Conservation (phyloP, 2,888 invertebrate species). For the Phengaris arion region DNA sequence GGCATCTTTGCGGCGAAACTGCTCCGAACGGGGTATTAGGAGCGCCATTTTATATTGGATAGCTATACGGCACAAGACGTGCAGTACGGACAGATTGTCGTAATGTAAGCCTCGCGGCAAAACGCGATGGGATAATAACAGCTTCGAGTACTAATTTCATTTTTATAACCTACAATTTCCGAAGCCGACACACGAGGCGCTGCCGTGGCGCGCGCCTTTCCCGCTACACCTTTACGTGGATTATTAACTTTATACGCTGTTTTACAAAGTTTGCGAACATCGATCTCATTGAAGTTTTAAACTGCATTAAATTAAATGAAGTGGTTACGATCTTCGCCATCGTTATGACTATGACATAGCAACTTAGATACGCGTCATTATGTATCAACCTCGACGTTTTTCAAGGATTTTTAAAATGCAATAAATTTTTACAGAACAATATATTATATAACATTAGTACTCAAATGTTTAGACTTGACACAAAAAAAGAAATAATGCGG, state of each 20-base stretch:
- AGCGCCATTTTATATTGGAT: slow-evolving; percentile 80
- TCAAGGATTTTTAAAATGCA: slow-evolving; percentile 47
- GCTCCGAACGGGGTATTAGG: slow-evolving; percentile 77
- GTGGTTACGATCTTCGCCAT: slow-evolving; percentile 73
- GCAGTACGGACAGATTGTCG: slow-evolving; percentile 80
- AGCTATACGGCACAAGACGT: slow-evolving; percentile 79
- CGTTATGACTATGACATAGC: slow-evolving; percentile 72
- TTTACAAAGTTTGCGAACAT: slow-evolving; percentile 77
- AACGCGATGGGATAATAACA: slow-evolving; percentile 80
- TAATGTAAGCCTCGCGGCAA: slow-evolving; percentile 78
- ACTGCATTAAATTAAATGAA: slow-evolving; percentile 71
- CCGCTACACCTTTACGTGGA: slow-evolving; percentile 73
- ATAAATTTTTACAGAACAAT: neutral
- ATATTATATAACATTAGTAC: neutral
- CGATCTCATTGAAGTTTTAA: slow-evolving; percentile 73
- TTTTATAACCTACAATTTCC: slow-evolving; percentile 80
- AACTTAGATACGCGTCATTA: slow-evolving; percentile 62
- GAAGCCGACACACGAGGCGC: slow-evolving; percentile 79
- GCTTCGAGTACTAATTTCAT: slow-evolving; percentile 79
- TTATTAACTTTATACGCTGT: slow-evolving; percentile 79
- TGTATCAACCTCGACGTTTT: slow-evolving; percentile 47
- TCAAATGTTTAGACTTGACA: neutral
- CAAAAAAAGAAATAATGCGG: slow-evolving; percentile 15
- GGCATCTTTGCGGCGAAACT: slow-evolving; percentile 73
- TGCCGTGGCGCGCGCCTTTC: slow-evolving; percentile 71